Base-by-base conservation (phyloP, 2,888 invertebrate genomes). In the Drosophila buzzatii region DNA sequence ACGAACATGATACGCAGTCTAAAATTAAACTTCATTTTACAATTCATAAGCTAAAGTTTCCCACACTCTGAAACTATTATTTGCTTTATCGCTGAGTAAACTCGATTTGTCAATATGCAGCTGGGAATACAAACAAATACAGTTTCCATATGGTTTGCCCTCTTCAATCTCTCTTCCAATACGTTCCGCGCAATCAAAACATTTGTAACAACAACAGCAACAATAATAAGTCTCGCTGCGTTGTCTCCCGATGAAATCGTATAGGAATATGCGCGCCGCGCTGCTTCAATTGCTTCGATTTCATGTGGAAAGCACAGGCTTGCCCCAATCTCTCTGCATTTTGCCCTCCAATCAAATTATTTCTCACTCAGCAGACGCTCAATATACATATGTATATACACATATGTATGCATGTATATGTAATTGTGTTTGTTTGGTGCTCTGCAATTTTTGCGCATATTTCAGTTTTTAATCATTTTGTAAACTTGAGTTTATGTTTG, bases 361-460 rank as follows among this genome's bases (percentile, higher is more conserved):
- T 8, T 4, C 3, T 2, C 45, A 18, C 56, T 75, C 75, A 42
- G 45, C 41, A 41, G 20, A 20, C 61, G 62, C 65, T 70, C 66
- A 70, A 45, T 27, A 14, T 27, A 23, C 23, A 41, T 33, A 18
- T n/a, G n/a, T n/a, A n/a, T 33, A 16, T 27, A 27, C 42, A 58
- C 35, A 39, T 10, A 5, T 37, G 14, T 37, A 16, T 16, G 14
- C 6, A 16, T 16, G 16, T 14, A 39, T 16, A 33, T 6, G 41
- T 42, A 53, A 10, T 27, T 18, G 37, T 53, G 47, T 67, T 67
- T 59, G 68, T 37, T 59, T 37, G n/a, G 12, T 65, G 58, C 67
- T 47, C 44, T 73, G 85, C 65, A 71, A 70, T 82, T 77, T 73
- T 73, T 63, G 72, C 53, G 65, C 61, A 73, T 76, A 62, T 69